A percentile compares a stretch with the other conserved stretches of the same genome.
Conservation (phyloP, 2,797 vertebrate genomes). For the Tenualosa ilisha region DNA sequence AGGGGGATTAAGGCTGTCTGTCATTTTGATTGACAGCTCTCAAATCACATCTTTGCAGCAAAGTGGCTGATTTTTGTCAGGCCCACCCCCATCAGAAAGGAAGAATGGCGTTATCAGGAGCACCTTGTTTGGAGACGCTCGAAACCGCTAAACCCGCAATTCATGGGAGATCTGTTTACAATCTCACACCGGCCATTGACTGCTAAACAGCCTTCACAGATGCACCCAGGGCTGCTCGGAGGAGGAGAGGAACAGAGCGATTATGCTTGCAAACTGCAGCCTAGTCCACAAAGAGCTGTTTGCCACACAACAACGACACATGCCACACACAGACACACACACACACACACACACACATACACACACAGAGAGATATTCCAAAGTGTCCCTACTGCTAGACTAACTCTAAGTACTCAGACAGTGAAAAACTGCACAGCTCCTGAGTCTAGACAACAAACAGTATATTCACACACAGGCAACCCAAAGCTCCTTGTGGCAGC, state of each 20-base stretch:
- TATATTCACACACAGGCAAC: neutral
- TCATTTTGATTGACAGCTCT: slow-evolving; percentile 81
- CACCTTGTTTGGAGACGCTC: slow-evolving; percentile 83
- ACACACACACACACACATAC: slow-evolving; percentile 26
- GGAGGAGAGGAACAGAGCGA: slow-evolving; percentile 78
- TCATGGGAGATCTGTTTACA: slow-evolving; percentile 86
- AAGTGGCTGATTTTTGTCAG: slow-evolving; percentile 79
- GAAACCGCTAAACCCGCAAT: slow-evolving; percentile 83
- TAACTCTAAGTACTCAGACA: neutral
- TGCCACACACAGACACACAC: slow-evolving; percentile 37
- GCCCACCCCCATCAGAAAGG: slow-evolving; percentile 64
- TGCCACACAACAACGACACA: slow-evolving; percentile 70
- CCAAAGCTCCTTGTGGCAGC: slow-evolving; percentile 6
- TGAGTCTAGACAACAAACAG: slow-evolving; percentile 3
- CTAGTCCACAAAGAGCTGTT: slow-evolving; percentile 64
- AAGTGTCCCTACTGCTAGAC: neutral
- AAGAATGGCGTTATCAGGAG: slow-evolving; percentile 77
- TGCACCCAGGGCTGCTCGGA: slow-evolving; percentile 75
- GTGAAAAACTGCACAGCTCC: slow-evolving; percentile 20
- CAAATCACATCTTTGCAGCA: slow-evolving; percentile 80
- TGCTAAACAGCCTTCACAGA: slow-evolving; percentile 78
- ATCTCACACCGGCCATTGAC: slow-evolving; percentile 78
- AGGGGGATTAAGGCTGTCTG: slow-evolving; percentile 81
- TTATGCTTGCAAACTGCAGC: slow-evolving; percentile 79
- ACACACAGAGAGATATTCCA: neutral